These are phyloP conservation scores for Hydraecia micacea DNA, from an alignment of 2,888 invertebrate genomes.

Conservation along the genomic window DNA sequence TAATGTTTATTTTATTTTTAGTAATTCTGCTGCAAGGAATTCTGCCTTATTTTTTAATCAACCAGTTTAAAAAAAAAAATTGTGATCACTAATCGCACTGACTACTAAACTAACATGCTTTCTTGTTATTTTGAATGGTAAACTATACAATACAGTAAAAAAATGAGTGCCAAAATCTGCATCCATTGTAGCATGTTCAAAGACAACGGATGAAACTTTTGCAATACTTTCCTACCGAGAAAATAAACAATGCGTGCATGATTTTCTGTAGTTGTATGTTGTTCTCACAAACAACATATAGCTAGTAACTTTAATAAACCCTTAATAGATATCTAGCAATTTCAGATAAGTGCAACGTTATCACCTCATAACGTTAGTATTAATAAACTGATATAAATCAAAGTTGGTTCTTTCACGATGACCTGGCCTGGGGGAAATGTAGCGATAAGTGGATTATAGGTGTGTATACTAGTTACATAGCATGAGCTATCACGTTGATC, in stretches of 20 bases:
- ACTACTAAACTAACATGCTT: conserved; percentile 56
- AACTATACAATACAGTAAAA: conserved; percentile 53
- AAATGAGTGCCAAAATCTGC: conserved; percentile 58
- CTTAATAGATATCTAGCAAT: conserved; percentile 34
- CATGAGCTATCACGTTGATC: background rate
- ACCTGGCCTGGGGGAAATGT: conserved; percentile 37
- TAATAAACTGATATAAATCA: conserved; percentile 53
- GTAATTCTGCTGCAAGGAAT: background rate
- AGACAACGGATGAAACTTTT: conserved; percentile 30
- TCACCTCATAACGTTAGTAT: conserved; percentile 36
- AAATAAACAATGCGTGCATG: conserved; percentile 60
- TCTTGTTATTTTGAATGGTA: conserved; percentile 66
- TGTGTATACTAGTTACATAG: conserved; percentile 9
- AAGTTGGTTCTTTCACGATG: conserved; percentile 40
- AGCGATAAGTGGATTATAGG: conserved; percentile 15
- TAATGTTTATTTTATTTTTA: background rate
- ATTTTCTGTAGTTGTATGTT: conserved; percentile 57
- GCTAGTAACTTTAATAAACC: conserved; percentile 2
- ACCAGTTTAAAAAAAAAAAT: background rate
- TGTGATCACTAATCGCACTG: conserved; percentile 56
- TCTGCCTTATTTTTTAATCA: background rate
- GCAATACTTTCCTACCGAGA: no score
- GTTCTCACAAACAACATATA: background rate
- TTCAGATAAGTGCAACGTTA: conserved; percentile 41
- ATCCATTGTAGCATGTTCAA: conserved; percentile 42